Percentiles rank a stretch among this genome's conserved stretches.
Conservation (phyloP, 1,140 invertebrate genomes). For the Hestina assimilis region DNA sequence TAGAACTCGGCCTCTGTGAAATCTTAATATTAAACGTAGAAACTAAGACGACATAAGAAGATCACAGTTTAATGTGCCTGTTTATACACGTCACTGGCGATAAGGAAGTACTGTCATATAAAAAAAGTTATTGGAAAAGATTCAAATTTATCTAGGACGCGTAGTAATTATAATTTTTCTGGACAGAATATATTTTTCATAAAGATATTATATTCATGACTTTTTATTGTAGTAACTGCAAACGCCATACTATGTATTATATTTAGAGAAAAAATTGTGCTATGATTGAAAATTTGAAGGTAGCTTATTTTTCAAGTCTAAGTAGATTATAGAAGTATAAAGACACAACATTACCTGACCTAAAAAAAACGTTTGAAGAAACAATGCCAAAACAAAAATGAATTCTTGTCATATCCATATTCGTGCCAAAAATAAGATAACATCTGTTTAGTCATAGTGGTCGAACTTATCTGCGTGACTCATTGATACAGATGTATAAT, state of each 20-base stretch:
- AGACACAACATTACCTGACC: slow-evolving; percentile 5
- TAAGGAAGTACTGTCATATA: too few species aligned
- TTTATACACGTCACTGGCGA: too few species aligned
- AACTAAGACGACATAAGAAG: slow-evolving; percentile 13
- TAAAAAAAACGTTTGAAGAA: neutral
- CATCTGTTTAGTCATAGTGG: slow-evolving; percentile 12
- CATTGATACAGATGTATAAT: neutral
- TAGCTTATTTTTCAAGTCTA: too few species aligned
- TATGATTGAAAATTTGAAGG: neutral
- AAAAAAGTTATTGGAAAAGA: too few species aligned
- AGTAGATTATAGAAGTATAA: too few species aligned
- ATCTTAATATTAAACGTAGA: slow-evolving; percentile 12
- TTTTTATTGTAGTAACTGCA: too few species aligned
- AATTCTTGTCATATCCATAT: slow-evolving; percentile 1
- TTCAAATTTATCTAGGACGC: too few species aligned
- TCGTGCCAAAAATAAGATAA: slow-evolving; percentile 12
- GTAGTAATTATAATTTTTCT: too few species aligned
- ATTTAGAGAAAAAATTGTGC: neutral
- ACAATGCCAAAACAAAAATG: slow-evolving; percentile 13
- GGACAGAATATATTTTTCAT: too few species aligned
- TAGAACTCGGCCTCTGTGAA: slow-evolving; percentile 19
- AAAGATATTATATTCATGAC: too few species aligned
- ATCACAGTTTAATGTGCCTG: neutral
- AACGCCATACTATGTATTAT: too few species aligned
- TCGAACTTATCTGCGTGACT: neutral